Conservation (phyloP, 1,140 invertebrate species). For the Helicorthomorpha holstii region DNA sequence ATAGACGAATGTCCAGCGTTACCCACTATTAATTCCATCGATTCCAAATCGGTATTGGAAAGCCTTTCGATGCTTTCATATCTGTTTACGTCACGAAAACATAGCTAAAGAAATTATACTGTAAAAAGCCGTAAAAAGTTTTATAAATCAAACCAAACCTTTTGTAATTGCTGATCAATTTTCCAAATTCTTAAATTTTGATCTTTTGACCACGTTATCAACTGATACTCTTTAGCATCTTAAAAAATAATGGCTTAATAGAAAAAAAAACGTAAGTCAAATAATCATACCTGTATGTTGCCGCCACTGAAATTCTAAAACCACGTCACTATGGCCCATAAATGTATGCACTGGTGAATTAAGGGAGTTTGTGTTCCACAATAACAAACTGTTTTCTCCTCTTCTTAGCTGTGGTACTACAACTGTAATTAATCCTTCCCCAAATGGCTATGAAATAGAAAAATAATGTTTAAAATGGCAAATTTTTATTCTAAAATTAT, state of each 20-base stretch:
- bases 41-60: too few relatives aligned
- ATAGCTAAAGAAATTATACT: too few relatives aligned
- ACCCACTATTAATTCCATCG: too few relatives aligned
- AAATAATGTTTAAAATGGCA: constrained; percentile 4
- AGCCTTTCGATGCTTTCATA: too few relatives aligned
- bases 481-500: not conserved
- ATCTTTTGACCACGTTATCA: constrained; percentile 93
- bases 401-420: constrained; percentile 60
- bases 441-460: constrained; percentile 50
- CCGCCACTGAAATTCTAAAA: constrained; percentile 87
- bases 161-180: constrained; percentile 65
- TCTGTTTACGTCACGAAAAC: too few relatives aligned
- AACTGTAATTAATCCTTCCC: constrained; percentile 75
- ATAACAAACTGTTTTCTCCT: constrained; percentile 59
- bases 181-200: constrained; percentile 79
- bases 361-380: constrained; percentile 58
- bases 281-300: constrained; percentile 25
- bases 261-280: not conserved
- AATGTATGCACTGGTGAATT: constrained; percentile 64
- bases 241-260: too few relatives aligned
- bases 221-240: constrained; percentile 43
- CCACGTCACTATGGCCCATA: constrained; percentile 80
- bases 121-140: not conserved
- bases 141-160: constrained; percentile 27
- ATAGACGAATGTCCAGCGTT: too few relatives aligned